These are phyloP conservation scores for Loriculus beryllinus DNA, from an alignment of 2,797 vertebrate species.

Conservation along the genomic window DNA sequence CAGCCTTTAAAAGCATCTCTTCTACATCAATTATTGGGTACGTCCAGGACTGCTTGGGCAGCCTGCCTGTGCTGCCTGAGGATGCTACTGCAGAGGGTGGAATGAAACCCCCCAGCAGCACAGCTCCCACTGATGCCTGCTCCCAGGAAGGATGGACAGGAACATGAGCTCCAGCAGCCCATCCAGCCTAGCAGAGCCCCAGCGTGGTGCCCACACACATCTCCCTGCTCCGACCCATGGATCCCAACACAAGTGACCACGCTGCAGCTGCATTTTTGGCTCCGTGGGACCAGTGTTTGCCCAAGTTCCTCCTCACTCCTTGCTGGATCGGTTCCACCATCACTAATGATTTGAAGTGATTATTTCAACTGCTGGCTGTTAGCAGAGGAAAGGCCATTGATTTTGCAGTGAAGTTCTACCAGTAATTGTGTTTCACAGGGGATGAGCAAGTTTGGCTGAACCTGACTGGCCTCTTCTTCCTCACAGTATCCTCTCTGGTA, in stretches of 20 bases:
- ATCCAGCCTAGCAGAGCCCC: neutral
- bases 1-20: neutral
- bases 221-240: neutral
- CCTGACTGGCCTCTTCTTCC: neutral
- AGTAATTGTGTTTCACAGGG: neutral
- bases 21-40: fast-evolving
- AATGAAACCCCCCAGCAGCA: neutral
- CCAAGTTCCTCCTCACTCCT: neutral
- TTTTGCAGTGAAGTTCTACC: neutral
- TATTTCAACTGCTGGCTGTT: neutral
- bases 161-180: neutral
- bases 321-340: neutral
- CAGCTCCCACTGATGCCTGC: neutral
- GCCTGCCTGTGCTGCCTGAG: neutral
- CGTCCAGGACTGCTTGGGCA: neutral
- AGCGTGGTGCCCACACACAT: fast-evolving
- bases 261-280: neutral
- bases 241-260: neutral
- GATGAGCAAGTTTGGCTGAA: neutral
- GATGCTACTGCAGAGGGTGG: neutral
- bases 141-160: neutral
- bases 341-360: neutral
- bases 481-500: neutral
- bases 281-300: neutral
- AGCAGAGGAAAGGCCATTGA: neutral